Conservation (phyloP, 2,888 invertebrate species). For the Philereme vetulata region DNA sequence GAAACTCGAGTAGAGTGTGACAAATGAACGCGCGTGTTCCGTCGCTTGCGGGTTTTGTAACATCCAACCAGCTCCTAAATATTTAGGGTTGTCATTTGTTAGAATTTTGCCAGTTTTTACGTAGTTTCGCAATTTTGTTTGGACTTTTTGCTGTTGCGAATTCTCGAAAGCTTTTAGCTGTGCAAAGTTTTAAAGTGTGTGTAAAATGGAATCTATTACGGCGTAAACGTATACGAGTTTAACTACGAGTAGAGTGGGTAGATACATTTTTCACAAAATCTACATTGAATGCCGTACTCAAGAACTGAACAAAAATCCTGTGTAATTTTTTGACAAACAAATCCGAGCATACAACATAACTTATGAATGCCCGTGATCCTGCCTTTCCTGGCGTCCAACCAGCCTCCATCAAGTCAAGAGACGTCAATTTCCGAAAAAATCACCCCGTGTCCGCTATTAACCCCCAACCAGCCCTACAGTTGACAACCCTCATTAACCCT, state of each 20-base stretch:
- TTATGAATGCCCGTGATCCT: not conserved
- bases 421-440: conserved; percentile 35
- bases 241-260: no score
- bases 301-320: no score
- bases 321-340: no score
- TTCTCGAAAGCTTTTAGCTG: conserved; percentile 1
- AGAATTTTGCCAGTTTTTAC: conserved; percentile 11
- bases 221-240: no score
- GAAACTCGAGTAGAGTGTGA: conserved; percentile 31
- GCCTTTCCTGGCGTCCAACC: conserved; percentile 12
- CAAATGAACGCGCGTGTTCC: conserved; percentile 33
- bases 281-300: no score
- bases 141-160: not conserved
- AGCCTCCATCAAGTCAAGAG: conserved; percentile 28
- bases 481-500: conserved; percentile 40
- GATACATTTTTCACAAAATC: no score
- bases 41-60: conserved; percentile 27
- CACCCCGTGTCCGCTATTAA: conserved; percentile 29
- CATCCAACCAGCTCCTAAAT: conserved; percentile 20
- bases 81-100: conserved; percentile 30
- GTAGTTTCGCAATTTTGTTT: not conserved
- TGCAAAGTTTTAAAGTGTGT: not conserved
- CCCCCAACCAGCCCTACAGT: conserved; percentile 29
- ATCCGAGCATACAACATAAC: no score
- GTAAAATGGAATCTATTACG: no score